A percentile compares a stretch with the other conserved stretches of the same genome.
Conservation (phyloP, 2,888 invertebrate genomes). For the Archaeoteleia sp. region DNA sequence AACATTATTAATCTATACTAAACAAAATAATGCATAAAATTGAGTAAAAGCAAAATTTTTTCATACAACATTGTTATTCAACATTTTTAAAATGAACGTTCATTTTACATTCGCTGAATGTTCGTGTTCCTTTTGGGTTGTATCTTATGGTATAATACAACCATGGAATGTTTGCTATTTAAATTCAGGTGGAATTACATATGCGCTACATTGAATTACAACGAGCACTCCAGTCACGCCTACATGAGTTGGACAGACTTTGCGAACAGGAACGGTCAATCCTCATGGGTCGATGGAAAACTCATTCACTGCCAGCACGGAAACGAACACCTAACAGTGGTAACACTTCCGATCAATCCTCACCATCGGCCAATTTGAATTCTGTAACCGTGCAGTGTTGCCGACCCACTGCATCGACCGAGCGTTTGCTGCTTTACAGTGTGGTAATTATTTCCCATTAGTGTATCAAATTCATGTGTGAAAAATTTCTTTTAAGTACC, state of each 20-base stretch:
- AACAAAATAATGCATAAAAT: too few species aligned
- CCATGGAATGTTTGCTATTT: conserved; percentile 2
- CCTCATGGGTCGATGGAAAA: conserved; percentile 91
- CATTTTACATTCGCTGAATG: too few species aligned
- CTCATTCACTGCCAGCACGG: conserved; percentile 89
- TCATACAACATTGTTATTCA: too few species aligned
- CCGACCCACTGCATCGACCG: conserved; percentile 87
- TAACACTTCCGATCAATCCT: conserved; percentile 64
- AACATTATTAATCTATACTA: too few species aligned
- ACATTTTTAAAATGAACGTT: too few species aligned
- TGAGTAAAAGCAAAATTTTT: too few species aligned
- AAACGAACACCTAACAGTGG: conserved; percentile 83
- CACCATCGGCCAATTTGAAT: conserved; percentile 68
- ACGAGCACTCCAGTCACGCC: conserved; percentile 87
- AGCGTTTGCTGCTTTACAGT: conserved; percentile 77
- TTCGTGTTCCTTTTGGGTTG: too few species aligned
- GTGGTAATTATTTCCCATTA: conserved; percentile 71
- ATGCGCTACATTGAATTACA: conserved; percentile 94
- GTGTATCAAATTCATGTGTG: too few species aligned
- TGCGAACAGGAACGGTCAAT: conserved; percentile 88
- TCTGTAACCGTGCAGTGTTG: conserved; percentile 78
- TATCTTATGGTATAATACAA: background rate
- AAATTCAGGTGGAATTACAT: conserved; percentile 86
- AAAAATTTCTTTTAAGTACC: too few species aligned
- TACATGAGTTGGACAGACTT: conserved; percentile 88